Percentiles rank a stretch among this genome's conserved stretches.
Evolutionary conservation across 30 jellyfish, hydroid and myxozoan genomes (phyloP).

Genomic region (Turritopsis rubra): DNA sequence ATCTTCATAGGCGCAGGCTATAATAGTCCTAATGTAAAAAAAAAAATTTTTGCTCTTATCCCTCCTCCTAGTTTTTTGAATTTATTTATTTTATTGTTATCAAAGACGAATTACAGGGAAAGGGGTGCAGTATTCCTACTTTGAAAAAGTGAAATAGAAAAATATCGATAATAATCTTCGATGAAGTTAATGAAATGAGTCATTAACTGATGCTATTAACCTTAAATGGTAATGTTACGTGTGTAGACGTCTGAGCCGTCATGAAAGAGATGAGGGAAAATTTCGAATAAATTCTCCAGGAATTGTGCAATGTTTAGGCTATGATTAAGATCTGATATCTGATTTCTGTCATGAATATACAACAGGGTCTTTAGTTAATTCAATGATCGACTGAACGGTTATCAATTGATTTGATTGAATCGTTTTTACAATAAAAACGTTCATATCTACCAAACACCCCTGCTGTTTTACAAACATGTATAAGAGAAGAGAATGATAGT

Average conservation of each 20-base stretch:
- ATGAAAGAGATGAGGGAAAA: neutral
- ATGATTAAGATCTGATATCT: neutral
- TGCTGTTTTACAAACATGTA: neutral
- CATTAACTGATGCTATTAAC: neutral
- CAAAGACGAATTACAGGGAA: too few species aligned
- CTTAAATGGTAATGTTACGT: neutral
- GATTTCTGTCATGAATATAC: neutral
- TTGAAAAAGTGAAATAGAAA: too few species aligned
- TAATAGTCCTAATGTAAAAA: too few species aligned
- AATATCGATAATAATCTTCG: too few species aligned
- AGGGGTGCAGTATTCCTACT: too few species aligned
- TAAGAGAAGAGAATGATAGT: neutral
- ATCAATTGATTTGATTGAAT: neutral
- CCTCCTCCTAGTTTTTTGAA: too few species aligned
- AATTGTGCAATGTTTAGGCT: neutral
- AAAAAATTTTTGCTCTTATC: too few species aligned
- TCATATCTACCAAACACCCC: neutral
- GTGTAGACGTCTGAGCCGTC: neutral
- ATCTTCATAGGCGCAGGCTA: too few species aligned
- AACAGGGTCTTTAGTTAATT: neutral
- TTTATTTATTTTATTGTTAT: too few species aligned
- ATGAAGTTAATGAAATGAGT: neutral
- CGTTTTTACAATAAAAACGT: neutral
- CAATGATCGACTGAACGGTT: neutral
- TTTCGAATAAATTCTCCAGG: neutral